Evolutionary conservation across 2,797 vertebrate genomes (phyloP).

Genomic region (Furcifer pardalis): DNA sequence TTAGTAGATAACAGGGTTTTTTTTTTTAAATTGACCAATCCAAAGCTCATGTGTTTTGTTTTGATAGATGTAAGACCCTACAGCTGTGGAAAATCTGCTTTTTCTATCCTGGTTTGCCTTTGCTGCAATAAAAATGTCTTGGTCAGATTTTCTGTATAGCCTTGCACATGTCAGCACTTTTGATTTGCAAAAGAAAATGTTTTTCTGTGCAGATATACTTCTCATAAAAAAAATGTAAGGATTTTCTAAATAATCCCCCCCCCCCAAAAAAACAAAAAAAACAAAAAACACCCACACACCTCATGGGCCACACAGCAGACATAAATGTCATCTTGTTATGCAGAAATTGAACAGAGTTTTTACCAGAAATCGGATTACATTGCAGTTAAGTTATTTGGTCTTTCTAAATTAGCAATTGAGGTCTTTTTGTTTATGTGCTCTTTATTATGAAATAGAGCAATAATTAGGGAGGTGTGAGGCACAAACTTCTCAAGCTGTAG

Average conservation of each 20-base stretch:
- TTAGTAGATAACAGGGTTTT: background rate
- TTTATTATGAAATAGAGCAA: background rate
- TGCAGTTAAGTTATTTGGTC: background rate
- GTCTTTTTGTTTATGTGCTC: background rate
- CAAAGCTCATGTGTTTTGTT: background rate
- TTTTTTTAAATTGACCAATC: no score
- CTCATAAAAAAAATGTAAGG: background rate
- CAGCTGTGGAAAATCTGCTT: background rate
- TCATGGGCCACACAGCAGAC: background rate
- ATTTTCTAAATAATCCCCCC: background rate
- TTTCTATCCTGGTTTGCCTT: background rate
- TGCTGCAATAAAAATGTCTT: background rate
- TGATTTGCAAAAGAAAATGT: conserved; percentile 9
- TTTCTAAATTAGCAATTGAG: conserved; percentile 7
- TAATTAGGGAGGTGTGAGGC: background rate
- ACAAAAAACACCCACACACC: no score
- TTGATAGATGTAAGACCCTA: background rate
- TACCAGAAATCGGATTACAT: background rate
- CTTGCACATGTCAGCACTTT: background rate
- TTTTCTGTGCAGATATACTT: accelerated
- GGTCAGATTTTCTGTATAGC: background rate
- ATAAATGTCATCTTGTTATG: background rate
- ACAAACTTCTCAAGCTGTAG: accelerated
- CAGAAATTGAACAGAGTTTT: conserved; percentile 15
- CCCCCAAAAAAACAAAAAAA: background rate